Base-by-base conservation (phyloP, 2,888 invertebrate genomes). In the Nemotelus nigrinus region DNA sequence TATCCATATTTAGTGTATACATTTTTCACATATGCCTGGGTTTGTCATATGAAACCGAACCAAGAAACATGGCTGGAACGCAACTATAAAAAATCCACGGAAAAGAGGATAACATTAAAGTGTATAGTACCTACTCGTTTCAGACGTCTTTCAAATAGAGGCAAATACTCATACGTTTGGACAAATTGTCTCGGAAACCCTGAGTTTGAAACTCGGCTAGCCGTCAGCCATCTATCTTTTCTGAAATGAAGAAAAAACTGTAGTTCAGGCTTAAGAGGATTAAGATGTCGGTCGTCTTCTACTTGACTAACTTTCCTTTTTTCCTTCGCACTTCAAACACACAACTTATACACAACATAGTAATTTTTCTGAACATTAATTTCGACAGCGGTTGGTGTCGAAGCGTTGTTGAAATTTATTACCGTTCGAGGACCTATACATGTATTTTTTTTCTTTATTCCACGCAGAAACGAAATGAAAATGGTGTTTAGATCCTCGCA, bases 251-350 rank as follows among this genome's bases (percentile, higher is more conserved):
- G 67, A 72, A 75, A 75, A 43, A 76, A 65, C 55, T 55, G 55
- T 60, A 57, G 76, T 78, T 44, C 50, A 64, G 39, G 76, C 58
- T 78, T 77, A 77, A 78, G 76, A 78, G 78, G 78, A 78, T 78
- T 78, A 78, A 70, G 63, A 76, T 72, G 76, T 76, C 76, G 64
- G 50, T 67, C 64, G 71, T 74, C 74, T 71, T 68, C 67, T 60
- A 67, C 64, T 74, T 68, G 71, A 76, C 70, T 77, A 63, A 68
- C 74, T 79, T 74, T n/a, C 68, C 60, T 77, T 65, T 77, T 74
- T 44, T 25, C 65, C 47, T 63, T 10, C 47, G 47, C 5, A 44
- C 39, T 25, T 10, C 50, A 50, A 50, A 25, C 45, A 70, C 44
- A 39, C 45, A 44, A 63, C 71, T 58, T 50, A 47, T 48, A 53